These are phyloP conservation scores for Mormyrops boulengeri DNA, from an alignment of 2,797 vertebrate genomes.

Conservation along the genomic window DNA sequence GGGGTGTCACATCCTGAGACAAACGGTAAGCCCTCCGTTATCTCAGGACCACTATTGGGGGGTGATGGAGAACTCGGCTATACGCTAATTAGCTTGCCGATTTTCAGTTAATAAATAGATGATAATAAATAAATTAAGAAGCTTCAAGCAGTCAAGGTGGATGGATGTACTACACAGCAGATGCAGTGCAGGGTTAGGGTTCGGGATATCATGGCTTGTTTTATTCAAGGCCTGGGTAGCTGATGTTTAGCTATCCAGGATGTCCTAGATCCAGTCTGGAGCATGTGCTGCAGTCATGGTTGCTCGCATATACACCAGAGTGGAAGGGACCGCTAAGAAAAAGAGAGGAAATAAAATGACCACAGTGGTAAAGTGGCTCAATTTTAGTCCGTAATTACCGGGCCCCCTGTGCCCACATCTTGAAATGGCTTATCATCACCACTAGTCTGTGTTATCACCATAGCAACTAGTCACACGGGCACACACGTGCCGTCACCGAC, in stretches of 20 bases:
- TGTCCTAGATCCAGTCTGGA: neutral
- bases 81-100: neutral
- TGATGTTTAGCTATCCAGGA: constrained; percentile 18
- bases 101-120: neutral
- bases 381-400: constrained; percentile 38
- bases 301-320: constrained; percentile 13
- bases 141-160: neutral
- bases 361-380: constrained; percentile 39
- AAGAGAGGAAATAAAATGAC: constrained; percentile 31
- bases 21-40: neutral
- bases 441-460: constrained; percentile 46
- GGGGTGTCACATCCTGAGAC: neutral
- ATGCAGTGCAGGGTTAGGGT: neutral
- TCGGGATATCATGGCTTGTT: neutral
- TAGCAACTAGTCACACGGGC: constrained; percentile 31
- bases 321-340: constrained; percentile 16
- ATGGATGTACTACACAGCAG: neutral
- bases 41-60: neutral
- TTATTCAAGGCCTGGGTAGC: constrained; percentile 4
- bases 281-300: neutral
- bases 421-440: constrained; percentile 41
- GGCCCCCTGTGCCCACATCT: constrained; percentile 33
- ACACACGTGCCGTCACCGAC: constrained; percentile 21
- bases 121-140: neutral
- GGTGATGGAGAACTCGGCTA: neutral